Evolutionary conservation across 2,113 vertebrate genomes (phyloP).

Genomic region (Nesogale talazaci): DNA sequence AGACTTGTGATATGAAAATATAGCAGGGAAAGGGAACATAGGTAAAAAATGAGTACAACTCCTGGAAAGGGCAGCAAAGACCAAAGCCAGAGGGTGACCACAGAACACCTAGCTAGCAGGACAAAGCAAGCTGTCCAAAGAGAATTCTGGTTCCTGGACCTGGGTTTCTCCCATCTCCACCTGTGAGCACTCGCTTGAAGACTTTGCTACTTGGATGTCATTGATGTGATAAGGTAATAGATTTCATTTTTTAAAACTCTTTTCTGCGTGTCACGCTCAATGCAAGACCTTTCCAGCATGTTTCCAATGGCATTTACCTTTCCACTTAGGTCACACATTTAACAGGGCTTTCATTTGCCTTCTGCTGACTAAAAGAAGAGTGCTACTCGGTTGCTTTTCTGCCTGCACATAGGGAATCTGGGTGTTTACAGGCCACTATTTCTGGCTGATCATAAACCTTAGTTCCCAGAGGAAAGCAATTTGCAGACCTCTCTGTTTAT

Average conservation of each 20-base stretch:
- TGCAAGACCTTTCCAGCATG: conserved; percentile 25
- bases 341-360: conserved; percentile 31
- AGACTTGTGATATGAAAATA: neutral
- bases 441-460: conserved; percentile 45
- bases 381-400: conserved; percentile 26
- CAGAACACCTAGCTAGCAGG: neutral
- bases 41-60: neutral
- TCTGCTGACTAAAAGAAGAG: conserved; percentile 47
- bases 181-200: neutral
- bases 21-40: neutral
- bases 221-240: conserved; percentile 32
- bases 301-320: conserved; percentile 67
- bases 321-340: conserved; percentile 54
- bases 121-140: neutral
- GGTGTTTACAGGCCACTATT: conserved; percentile 48
- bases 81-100: neutral
- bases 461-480: conserved; percentile 44
- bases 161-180: neutral
- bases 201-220: neutral
- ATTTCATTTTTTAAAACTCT: conserved; percentile 65
- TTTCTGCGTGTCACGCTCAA: conserved; percentile 47
- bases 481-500: conserved; percentile 24
- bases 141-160: neutral
- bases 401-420: neutral
- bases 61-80: neutral